Conservation (phyloP, 2,888 invertebrate genomes). For the Hofmannophila pseudospretella region DNA sequence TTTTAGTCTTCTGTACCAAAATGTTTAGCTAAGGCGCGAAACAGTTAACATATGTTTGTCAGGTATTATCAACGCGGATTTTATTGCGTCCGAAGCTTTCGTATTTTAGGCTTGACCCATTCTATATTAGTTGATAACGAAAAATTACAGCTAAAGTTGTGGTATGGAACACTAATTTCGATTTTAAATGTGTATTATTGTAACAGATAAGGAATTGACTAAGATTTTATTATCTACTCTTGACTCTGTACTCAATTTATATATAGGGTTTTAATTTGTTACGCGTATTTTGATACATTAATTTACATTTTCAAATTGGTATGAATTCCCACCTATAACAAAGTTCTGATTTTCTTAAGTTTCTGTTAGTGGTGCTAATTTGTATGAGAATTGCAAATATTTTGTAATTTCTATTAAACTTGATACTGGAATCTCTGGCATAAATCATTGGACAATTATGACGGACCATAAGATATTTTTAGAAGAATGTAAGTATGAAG, state of each 20-base stretch:
- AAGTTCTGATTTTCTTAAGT: conserved; percentile 13
- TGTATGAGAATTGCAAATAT: conserved; percentile 9
- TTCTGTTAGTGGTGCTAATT: conserved; percentile 32
- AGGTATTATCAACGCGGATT: too few relatives aligned
- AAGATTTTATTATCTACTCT: not conserved
- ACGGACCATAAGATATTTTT: too few relatives aligned
- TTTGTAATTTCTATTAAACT: conserved; percentile 1
- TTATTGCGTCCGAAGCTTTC: too few relatives aligned
- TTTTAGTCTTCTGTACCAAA: conserved; percentile 70
- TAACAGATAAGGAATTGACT: not conserved
- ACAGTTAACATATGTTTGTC: too few relatives aligned
- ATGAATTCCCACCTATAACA: conserved; percentile 27
- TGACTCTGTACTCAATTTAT: not conserved
- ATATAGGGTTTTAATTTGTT: not conserved
- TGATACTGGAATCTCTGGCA: not conserved
- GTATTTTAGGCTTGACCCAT: too few relatives aligned
- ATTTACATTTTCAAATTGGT: conserved; percentile 12
- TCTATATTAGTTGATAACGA: too few relatives aligned
- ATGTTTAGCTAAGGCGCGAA: too few relatives aligned
- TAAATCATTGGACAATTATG: too few relatives aligned
- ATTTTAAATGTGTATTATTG: not conserved
- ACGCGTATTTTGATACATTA: too few relatives aligned
- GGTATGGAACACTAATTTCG: not conserved
- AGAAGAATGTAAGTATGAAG: not conserved
- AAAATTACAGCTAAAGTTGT: not conserved